Base-by-base conservation (phyloP, 2,888 invertebrate species). In the Drosophila bunnanda region DNA sequence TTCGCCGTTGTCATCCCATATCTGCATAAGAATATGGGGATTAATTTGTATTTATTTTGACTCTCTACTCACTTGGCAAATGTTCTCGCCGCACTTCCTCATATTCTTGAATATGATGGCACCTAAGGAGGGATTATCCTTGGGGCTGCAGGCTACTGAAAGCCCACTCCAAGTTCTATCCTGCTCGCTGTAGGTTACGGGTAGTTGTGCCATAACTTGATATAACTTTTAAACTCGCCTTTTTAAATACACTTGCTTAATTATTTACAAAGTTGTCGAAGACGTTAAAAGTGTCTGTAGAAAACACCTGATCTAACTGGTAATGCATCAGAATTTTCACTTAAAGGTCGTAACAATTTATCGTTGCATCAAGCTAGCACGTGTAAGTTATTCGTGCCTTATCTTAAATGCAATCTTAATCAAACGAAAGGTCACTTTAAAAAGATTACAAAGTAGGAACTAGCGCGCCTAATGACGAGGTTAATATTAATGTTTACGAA, bases 1-100 rank as follows among this genome's bases (percentile, higher is more conserved):
- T 5, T 79, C 73, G 1, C 83, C 89, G 55, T 83, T 86, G 7
- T 76, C 59, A 43, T 83, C 89, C 32, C 80, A 84, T 10, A 90
- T 84, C 90, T 91, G 20, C 0, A 38, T 15, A 13, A 3, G 20
- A 50, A 9, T 48, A 22, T 28, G 9, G 13, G 1, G 0, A 9
- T 13, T 8, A 4, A 30, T 4, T 13, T 13, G 17, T 6, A 8
- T 20, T 32, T 8, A 4, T n/a, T 17, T 22, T 0, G 2, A 8
- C 5, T 13, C n/a, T n/a, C n/a, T n/a, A n/a, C n/a, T 15, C 0
- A 15, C 87, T 75, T 88, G 89, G 7, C 75, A 78, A 0, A 89
- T 53, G 44, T 83, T 89, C 10, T 76, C 76, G 0, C 83, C 74
- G 78, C 89, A 82, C 46, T 80, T 88, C 7, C 34, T 77, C 88